Conservation (phyloP, 1,140 invertebrate species). For the Andricus grossulariae region DNA sequence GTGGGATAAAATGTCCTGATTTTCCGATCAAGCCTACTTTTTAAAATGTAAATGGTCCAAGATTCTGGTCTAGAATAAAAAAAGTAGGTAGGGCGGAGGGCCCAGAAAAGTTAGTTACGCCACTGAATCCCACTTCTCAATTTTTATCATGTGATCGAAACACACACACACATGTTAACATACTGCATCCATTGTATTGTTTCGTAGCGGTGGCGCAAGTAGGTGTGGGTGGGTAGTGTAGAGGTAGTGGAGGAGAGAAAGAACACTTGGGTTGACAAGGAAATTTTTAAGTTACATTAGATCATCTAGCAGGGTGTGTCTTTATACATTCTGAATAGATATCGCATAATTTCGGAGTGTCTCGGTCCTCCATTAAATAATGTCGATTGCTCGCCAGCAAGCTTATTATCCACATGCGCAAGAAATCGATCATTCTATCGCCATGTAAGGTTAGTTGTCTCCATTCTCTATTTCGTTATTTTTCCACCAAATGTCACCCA, state of each 20-base stretch:
- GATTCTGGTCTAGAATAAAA: no score
- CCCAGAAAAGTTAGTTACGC: no score
- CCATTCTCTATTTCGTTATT: neutral
- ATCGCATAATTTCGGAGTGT: constrained; percentile 23
- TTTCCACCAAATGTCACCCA: neutral
- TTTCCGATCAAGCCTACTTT: no score
- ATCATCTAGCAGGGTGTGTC: constrained; percentile 30
- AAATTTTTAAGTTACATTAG: constrained; percentile 13
- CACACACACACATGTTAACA: no score
- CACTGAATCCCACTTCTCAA: no score
- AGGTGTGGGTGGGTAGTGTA: constrained; percentile 20
- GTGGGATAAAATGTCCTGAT: no score
- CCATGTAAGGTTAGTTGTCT: constrained; percentile 49
- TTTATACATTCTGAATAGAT: constrained; percentile 31
- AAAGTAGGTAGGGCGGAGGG: no score
- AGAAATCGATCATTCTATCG: constrained; percentile 47
- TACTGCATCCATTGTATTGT: neutral
- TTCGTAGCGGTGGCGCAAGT: neutral
- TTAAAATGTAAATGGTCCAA: no score
- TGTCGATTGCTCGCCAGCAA: constrained; percentile 36
- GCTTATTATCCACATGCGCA: constrained; percentile 8
- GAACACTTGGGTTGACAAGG: constrained; percentile 25
- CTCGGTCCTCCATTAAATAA: constrained; percentile 28
- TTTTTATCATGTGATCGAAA: no score
- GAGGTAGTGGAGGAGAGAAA: constrained; percentile 6